Base-by-base conservation (phyloP, 2,888 invertebrate species). In the Augiades crinisus region DNA sequence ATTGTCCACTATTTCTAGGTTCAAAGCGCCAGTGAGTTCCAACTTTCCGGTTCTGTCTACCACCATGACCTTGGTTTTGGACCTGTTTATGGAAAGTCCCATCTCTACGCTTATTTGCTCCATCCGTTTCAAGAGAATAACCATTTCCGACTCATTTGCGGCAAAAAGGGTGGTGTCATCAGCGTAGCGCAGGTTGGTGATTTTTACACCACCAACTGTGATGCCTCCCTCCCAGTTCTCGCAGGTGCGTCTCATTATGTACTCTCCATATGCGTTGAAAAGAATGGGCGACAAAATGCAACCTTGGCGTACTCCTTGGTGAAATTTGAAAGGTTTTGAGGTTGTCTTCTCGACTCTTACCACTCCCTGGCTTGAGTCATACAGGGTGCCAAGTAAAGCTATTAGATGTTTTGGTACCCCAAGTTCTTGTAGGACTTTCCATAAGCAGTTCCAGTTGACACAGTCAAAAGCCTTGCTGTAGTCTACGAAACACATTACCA, bases 101-200 rank as follows among this genome's bases (percentile, higher is more conserved):
- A 57, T 16, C 4, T 50, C 46, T 3, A 21, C 4, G 19, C 56
- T 59, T 0, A 41, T 17, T 1, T 3, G 0, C 13, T 57, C 47
- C 30, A 59, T 24, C 12, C 34, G 45, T 5, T n/a, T 1, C 0
- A 59, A 40, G 1, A 62, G 13, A 0, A 5, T 8, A 3, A 5
- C 12, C 57, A 60, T 55, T 19, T 59, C 43, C 0, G 16, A 3
- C 8, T 38, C 46, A 16, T 14, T 30, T 2, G 49, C 5, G 7
- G 55, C 52, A n/a, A 62, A 24, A 0, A 56, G 30, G 1, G 55
- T 60, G 7, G 62, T 60, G 22, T 60, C 59, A 43, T 60, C 62
- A 0, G 56, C 60, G n/a, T 57, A 62, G 0, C 58, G 53, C 2
- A 60, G 19, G n/a, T 59, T 59, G 0, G 40, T 22, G 1, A 59